Evolutionary conservation across 1,140 invertebrate species (phyloP).

Genomic region (Ylistrum balloti): DNA sequence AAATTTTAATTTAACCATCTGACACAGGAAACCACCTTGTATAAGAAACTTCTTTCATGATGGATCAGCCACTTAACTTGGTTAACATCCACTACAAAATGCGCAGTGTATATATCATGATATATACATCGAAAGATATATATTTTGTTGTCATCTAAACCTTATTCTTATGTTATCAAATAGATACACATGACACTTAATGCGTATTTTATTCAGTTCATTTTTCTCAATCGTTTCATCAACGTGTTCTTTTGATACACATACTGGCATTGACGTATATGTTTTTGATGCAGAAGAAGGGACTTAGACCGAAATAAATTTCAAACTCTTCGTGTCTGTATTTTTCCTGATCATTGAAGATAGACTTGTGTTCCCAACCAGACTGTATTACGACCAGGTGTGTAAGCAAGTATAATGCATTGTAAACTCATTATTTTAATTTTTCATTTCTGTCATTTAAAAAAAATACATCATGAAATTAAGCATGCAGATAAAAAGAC

Average conservation of each 20-base stretch:
- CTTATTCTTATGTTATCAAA: not conserved
- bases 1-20: too few relatives aligned
- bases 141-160: slow-evolving; percentile 35
- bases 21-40: too few relatives aligned
- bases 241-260: not conserved
- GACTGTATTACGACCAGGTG: not conserved
- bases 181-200: slow-evolving; percentile 5
- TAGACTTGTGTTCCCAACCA: not conserved
- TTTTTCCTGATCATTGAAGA: not conserved
- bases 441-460: slow-evolving; percentile 36
- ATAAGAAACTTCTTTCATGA: too few relatives aligned
- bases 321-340: not conserved
- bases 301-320: not conserved
- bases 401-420: not conserved
- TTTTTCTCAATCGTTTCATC: slow-evolving; percentile 28
- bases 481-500: slow-evolving; percentile 38
- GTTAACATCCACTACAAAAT: not conserved
- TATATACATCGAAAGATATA: not conserved
- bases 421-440: slow-evolving; percentile 12
- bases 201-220: slow-evolving; percentile 13
- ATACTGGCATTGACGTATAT: not conserved
- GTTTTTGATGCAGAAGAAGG: slow-evolving; percentile 19
- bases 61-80: not conserved
- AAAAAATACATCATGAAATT: slow-evolving; percentile 14
- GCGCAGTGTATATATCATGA: slow-evolving; percentile 3